Base-by-base conservation (phyloP, 2,888 invertebrate species). In the Synergus gifuensis region DNA sequence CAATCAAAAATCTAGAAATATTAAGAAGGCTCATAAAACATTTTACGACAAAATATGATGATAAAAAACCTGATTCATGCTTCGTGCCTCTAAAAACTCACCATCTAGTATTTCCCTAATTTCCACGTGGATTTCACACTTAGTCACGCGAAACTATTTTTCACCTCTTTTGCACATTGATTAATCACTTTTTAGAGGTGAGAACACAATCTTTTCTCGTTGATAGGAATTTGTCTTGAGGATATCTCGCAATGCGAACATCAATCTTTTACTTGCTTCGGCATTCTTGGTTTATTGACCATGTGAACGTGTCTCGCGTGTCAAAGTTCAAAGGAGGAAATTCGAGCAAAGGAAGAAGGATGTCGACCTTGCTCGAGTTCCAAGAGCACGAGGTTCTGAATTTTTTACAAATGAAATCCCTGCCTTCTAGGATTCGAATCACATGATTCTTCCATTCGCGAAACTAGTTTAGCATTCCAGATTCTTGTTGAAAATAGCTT, bases 321-420 rank as follows among this genome's bases (percentile, higher is more conserved):
- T 60, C 76, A 79, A 60, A 76, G 64, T 73, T 78, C 63, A 54
- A 73, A 73, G 77, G 67, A 46, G 67, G 22, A 67, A 67, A 67
- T 46, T 63, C 60, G 79, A 81, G 79, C 63, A 79, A 44, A 67
- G 62, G 78, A 81, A 79, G 76, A 79, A 78, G 77, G 79, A 82
- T 80, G 79, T 82, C 85, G 84, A 84, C 85, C 82, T 85, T 83
- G 82, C 81, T 78, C 77, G 78, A 81, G 76, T 83, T 83, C 79
- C 82, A 42, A 80, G 79, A 81, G 82, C 80, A 82, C 80, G 81
- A 79, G 78, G 58, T 81, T 73, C 77, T 81, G 78, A 78, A 84
- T 84, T 83, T 82, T 84, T 79, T 79, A 84, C 77, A 9, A 40
- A 40, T 8, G 22, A 67, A 67, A 67, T 67, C 67, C 28, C 22